Evolutionary conservation across 2,797 vertebrate species (phyloP), one percentile per base, ranked within the genome.

Genomic region (Leuciscus waleckii): DNA sequence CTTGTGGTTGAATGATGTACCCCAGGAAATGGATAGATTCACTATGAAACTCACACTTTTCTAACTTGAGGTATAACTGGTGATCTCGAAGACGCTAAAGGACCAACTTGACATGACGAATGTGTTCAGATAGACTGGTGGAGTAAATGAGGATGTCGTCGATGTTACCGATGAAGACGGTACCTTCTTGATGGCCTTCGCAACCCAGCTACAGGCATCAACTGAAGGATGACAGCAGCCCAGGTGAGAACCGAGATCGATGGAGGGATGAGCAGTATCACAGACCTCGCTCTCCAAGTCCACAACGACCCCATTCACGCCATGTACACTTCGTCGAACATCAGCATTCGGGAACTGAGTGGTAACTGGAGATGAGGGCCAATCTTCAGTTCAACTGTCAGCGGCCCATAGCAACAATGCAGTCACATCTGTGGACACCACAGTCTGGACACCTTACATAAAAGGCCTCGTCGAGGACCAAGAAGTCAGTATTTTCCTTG

Each of bases 401-500:
- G 26, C 5, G 32, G 82, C 61, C 73, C 73, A 51, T 23, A 54
- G 11, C 0, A 5, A n/a, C 21, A n/a, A 65, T 43, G 23, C 9
- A 5, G 41, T 68, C 3, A 41, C 43, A 43, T 37, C 78, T 49
- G 29, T 3, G n/a, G 37, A 63, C n/a, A 21, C 69, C 3, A 8
- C 21, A 5, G 3, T 5, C 6, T 83, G 58, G 82, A 77, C 61
- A 41, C 43, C 46, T 2, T 68, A 83, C 5, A 21, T 77, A 10
- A 77, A 39, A 26, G 61, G 58, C 39, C 43, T 68, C 13, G 7
- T 76, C 26, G 61, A 83, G 43, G 32, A 77, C 2, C 83, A 85
- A 63, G 76, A 71, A 79, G 74, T 85, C 67, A 71, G 19, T 79
- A 17, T 79, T 71, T 85, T 79, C 7, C n/a, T 85, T 2, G 83